A percentile compares a stretch with the other conserved stretches of the same genome.
Evolutionary conservation across 2,113 vertebrate genomes (phyloP).

Genomic region (Colius striatus): DNA sequence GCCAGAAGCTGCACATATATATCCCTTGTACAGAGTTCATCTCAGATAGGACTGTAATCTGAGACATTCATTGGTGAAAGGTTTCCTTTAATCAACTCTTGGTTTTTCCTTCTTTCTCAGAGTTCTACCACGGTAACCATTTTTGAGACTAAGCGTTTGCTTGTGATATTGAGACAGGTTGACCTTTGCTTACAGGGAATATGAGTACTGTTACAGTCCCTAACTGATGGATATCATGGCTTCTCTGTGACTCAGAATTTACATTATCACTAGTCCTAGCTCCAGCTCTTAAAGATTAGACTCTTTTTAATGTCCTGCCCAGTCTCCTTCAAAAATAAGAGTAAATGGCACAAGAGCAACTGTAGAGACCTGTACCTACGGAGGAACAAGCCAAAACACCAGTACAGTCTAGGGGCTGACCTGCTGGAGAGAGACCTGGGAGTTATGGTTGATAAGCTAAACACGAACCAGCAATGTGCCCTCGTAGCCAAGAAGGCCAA

Average conservation of each 20-base stretch:
- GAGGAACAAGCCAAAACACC: too few relatives aligned
- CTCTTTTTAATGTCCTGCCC: background rate
- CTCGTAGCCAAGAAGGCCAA: too few relatives aligned
- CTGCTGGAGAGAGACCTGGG: too few relatives aligned
- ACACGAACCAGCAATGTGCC: too few relatives aligned
- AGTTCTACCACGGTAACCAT: background rate
- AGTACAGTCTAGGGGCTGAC: too few relatives aligned
- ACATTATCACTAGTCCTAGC: fast-evolving
- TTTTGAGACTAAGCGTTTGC: background rate
- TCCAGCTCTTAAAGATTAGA: background rate
- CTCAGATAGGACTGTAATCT: background rate
- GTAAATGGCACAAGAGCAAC: too few relatives aligned
- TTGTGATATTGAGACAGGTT: background rate
- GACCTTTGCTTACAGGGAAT: background rate
- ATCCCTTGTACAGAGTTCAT: background rate
- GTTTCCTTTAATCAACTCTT: background rate
- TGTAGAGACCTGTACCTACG: too few relatives aligned
- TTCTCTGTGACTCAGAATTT: background rate
- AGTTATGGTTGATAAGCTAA: too few relatives aligned
- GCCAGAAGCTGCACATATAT: background rate
- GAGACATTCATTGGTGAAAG: background rate
- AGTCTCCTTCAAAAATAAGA: background rate
- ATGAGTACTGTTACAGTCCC: fast-evolving
- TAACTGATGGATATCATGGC: background rate
- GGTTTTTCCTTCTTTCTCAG: fast-evolving